Evolutionary conservation across 2,888 invertebrate species (phyloP), one percentile per base, ranked within the genome.

Genomic region (Urechis unicinctus): DNA sequence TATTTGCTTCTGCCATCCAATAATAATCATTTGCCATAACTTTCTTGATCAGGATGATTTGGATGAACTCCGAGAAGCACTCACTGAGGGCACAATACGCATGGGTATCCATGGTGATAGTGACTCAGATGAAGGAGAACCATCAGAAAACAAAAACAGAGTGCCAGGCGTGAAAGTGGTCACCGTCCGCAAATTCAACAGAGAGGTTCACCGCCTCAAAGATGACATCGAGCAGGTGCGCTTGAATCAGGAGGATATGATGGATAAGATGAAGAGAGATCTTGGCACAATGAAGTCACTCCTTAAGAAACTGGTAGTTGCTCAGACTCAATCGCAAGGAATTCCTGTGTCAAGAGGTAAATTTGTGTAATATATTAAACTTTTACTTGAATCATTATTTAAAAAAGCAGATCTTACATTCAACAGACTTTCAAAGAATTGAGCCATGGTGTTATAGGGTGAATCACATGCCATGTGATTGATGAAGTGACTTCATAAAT

Each of bases 111-210:
- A 46, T 43, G 43, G 25, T 6, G 55, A 52, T 9, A n/a, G 21
- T 45, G 45, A 46, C 22, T n/a, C 26, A 30, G 50, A 26, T 29
- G 50, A 44, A 5, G 24, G 49, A 3, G 36, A 36, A 17, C 9
- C 9, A 9, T 13, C 9, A 9, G 9, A 9, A 9, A 36, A 36
- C 17, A 1, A 5, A 21, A 48, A 53, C 45, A 36, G 49, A 42
- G 5, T 31, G 22, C 31, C 52, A 55, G 13, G 58, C 57, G 29
- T 50, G 61, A 36, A 17, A 36, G 36, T 36, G 55, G 58, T 66
- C n/a, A 64, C 64, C n/a, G 59, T 53, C 2, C 54, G 65, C 28
- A 67, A 61, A 50, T 67, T 71, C 61, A 63, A 69, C 13, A 53
- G 58, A 6, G 68, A 70, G 49, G 56, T 70, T 17, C 60, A 64